Evolutionary conservation across 2,797 vertebrate genomes (phyloP), one percentile per base, ranked within the genome.

Genomic region (Etheostoma nigrum): DNA sequence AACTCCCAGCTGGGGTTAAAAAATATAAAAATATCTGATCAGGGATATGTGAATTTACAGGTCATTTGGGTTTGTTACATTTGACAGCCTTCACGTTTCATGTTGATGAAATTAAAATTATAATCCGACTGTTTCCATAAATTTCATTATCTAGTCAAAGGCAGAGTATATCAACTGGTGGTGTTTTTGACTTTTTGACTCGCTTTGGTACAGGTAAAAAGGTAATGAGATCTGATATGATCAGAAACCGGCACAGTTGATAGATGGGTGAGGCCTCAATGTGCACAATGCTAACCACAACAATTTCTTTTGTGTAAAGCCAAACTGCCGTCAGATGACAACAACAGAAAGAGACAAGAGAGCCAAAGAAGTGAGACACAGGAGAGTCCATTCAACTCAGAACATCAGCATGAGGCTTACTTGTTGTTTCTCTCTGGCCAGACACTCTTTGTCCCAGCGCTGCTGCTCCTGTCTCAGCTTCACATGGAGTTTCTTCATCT

Each of bases 401-500:
- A 23, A 40, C 16, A 30, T 57, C 4, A 52, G 11, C 49, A 7
- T 12, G 13, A 64, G 7, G 53, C 42, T 83, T 18, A 93, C 94
- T 80, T 96, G 95, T 48, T 96, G 95, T 55, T 87, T 93, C 76
- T 95, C 94, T 76, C 89, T 81, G 85, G 93, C 93, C 27, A 95
- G 79, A 0, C 96, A 97, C 27, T 95, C 94, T 7, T 93, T 95
- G 65, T 94, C 93, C 97, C 97, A 98, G 33, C 87, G 92, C 70
- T 96, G 95, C 90, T 96, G 96, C 76, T 97, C 96, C n/a, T 96
- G 96, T 78, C 95, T 96, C 60, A 98, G 93, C 86, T 95, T 96
- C 51, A 93, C 85, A 36, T 96, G 95, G 9, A 96, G 93, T 81
- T 95, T 95, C 80, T 95, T 91, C 58, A 96, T 81, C 64, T 93